phyloP scores from a whole-genome alignment of 2,888 invertebrate species.

The Pedicia rivosa region DNA sequence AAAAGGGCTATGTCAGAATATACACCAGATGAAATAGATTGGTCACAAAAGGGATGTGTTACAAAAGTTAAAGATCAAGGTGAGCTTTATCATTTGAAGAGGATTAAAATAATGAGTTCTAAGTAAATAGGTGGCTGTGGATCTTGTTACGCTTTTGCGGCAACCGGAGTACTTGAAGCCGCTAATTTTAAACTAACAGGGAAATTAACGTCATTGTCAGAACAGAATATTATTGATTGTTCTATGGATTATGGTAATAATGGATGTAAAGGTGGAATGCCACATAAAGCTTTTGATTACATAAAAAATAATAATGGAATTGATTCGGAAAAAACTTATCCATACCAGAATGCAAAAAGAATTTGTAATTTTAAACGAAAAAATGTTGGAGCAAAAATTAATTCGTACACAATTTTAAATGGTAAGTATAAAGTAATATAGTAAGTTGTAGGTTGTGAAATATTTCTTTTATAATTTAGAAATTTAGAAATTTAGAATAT shows the following conservation, averaged over 20 bases:
- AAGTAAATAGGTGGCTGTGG: no score
- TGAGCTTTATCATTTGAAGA: no score
- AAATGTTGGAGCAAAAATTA: constrained; percentile 53
- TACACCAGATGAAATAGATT: constrained; percentile 5
- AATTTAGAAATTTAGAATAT: no score
- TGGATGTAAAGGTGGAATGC: constrained; percentile 65
- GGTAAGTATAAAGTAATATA: no score
- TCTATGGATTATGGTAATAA: constrained; percentile 60
- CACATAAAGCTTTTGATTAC: constrained; percentile 62
- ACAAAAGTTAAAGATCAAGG: constrained; percentile 9
- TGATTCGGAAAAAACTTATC: constrained; percentile 67
- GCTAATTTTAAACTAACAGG: constrained; percentile 5
- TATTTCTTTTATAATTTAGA: no score
- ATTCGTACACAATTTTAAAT: no score
- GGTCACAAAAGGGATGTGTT: constrained; percentile 6
- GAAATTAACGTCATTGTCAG: constrained; percentile 33
- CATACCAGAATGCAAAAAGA: constrained; percentile 50
- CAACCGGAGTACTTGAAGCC: constrained; percentile 11
- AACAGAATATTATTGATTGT: constrained; percentile 77
- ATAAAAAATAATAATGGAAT: constrained; percentile 60
- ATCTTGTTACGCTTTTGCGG: constrained; percentile 11
- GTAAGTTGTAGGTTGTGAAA: no score
- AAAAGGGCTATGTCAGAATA: no score
- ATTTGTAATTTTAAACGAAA: constrained; percentile 38
- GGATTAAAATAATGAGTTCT: no score